These are phyloP conservation scores for Pantala flavescens DNA, from an alignment of 1,140 invertebrate genomes.

Conservation along the genomic window DNA sequence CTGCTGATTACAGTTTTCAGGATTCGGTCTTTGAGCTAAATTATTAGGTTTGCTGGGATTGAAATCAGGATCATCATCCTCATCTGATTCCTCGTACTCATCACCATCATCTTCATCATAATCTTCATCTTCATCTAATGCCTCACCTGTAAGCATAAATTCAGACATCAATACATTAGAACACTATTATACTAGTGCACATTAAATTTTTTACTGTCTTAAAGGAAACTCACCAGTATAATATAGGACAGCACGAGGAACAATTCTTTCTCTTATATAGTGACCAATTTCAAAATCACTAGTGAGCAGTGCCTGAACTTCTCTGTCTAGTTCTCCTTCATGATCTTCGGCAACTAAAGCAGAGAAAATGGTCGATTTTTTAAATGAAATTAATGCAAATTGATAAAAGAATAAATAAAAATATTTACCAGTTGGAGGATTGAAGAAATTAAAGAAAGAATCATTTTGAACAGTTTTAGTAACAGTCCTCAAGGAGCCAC, in stretches of 20 bases:
- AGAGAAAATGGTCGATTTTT: not conserved
- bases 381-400: too few relatives aligned
- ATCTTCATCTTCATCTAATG: slow-evolving; percentile 59
- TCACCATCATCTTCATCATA: slow-evolving; percentile 60
- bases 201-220: too few relatives aligned
- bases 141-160: slow-evolving; percentile 44
- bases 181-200: not conserved
- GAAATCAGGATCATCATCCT: slow-evolving; percentile 23
- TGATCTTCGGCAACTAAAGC: slow-evolving; percentile 45
- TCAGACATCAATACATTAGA: slow-evolving; percentile 15
- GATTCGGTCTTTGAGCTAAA: slow-evolving; percentile 26
- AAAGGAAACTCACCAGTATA: slow-evolving; percentile 65
- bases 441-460: slow-evolving; percentile 99
- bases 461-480: slow-evolving; percentile 87
- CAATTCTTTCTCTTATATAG: slow-evolving; percentile 85
- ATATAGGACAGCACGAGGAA: slow-evolving; percentile 86
- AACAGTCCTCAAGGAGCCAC: slow-evolving; percentile 81
- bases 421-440: slow-evolving; percentile 58
- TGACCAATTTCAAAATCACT: slow-evolving; percentile 98
- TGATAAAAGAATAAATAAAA: not conserved
- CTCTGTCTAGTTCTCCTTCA: slow-evolving; percentile 61
- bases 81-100: slow-evolving; percentile 37
- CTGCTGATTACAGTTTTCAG: slow-evolving; percentile 40
- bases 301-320: slow-evolving; percentile 63
- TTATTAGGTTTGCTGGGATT: slow-evolving; percentile 27